Evolutionary conservation across 2,888 invertebrate genomes (phyloP), one percentile per base, ranked within the genome.

Genomic region (Vanessa cardui): DNA sequence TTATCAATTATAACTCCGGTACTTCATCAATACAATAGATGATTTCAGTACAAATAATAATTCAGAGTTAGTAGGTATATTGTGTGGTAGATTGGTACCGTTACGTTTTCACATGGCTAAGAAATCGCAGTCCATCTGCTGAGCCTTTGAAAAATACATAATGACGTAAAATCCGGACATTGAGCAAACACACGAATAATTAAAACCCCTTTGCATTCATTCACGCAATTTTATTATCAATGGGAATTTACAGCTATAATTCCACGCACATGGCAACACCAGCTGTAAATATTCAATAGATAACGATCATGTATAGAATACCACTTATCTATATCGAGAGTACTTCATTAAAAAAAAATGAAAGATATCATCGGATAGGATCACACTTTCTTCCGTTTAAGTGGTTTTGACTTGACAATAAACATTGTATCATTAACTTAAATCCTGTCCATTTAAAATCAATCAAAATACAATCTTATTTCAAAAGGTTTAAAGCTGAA

Each of bases 401-500:
- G 78, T 78, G 78, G 80, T 76, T 81, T 82, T 80, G 74, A 78
- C 78, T 78, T 75, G 72, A 82, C 81, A 83, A 79, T 81, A 79
- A 81, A 79, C 80, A 82, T 81, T 84, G 80, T 82, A 78, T 77
- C 77, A 73, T 77, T 79, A 75, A 79, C 79, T 76, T 76, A 73
- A 76, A 75, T 76, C 69, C 69, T 58, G 44, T 45, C 21, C 60
- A 65, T 67, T 31, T 50, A 68, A 39, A 52, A 9, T 58, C 56
- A 63, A n/a, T 33, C 16, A 54, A 78, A 75, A 71, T 66, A 58
- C 33, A 52, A 66, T 68, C 44, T 20, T 73, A 73, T 67, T 12
- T 0, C 26, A 0, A 47, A 3, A 9, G n/a, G 0, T 0, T 45
- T 76, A 76, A 70, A 63, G 66, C 60, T 62, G 16, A 49, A 50